Evolutionary conservation across 2,888 invertebrate species (phyloP).

Genomic region (Gryllus longicercus): DNA sequence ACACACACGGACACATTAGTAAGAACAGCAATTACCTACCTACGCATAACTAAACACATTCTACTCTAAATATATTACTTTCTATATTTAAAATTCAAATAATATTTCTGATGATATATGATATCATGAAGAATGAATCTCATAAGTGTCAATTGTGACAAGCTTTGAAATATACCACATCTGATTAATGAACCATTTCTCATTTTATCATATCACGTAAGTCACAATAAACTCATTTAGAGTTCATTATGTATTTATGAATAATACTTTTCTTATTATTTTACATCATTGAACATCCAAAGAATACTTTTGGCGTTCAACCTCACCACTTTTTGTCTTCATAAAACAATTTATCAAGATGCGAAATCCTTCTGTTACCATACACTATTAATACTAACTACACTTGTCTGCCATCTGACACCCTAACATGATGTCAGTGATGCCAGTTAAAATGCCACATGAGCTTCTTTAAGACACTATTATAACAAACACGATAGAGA

Average conservation of each 20-base stretch:
- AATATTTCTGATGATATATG: conserved; percentile 8
- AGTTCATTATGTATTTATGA: not conserved
- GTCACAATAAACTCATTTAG: not conserved
- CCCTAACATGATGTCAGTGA: not conserved
- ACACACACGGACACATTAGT: conserved; percentile 25
- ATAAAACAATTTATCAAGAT: not conserved
- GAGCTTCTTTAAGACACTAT: not conserved
- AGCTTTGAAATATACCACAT: not conserved
- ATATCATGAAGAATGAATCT: conserved; percentile 8
- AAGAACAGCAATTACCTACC: conserved; percentile 21
- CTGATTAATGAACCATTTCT: not conserved
- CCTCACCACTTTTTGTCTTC: not conserved
- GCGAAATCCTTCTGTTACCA: not conserved
- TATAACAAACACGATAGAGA: not conserved
- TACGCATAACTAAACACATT: not conserved
- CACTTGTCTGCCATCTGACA: not conserved
- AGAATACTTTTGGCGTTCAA: not conserved
- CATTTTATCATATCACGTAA: not conserved
- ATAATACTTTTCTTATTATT: not conserved
- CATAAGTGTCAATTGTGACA: conserved; percentile 17
- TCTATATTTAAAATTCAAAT: conserved; percentile 21
- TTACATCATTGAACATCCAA: not conserved
- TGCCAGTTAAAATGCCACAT: conserved; percentile 10
- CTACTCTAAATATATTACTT: conserved; percentile 12
- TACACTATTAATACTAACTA: not conserved